Evolutionary conservation across 2,888 invertebrate species (phyloP).

Genomic region (Mechanitis messenoides): DNA sequence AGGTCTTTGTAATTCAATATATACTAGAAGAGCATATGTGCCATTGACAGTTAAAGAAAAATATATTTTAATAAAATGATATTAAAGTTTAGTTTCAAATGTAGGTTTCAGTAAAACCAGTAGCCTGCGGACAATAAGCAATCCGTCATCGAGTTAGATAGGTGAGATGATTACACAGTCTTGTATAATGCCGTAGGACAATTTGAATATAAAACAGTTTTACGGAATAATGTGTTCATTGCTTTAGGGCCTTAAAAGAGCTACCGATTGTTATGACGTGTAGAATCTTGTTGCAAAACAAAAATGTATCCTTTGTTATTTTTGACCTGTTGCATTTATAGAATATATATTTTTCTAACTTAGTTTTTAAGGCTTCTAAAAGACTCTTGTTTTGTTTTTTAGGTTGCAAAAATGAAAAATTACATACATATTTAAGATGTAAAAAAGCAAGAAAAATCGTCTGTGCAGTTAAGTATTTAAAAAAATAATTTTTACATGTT

Average conservation of each 20-base stretch:
- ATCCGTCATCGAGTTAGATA: slow-evolving; percentile 71
- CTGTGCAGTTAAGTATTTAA: no score
- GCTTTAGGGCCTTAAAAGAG: not conserved
- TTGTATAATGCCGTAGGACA: slow-evolving; percentile 52
- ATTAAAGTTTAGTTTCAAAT: slow-evolving; percentile 30
- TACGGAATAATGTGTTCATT: slow-evolving; percentile 13
- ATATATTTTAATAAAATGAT: not conserved
- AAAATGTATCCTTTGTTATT: no score
- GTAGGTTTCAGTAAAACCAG: slow-evolving; percentile 52
- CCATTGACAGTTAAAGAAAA: not conserved
- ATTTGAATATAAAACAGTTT: slow-evolving; percentile 46
- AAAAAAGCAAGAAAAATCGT: no score
- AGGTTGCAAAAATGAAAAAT: no score
- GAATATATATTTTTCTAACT: no score
- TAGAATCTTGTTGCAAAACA: not conserved
- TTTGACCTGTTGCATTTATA: no score
- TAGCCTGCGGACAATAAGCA: slow-evolving; percentile 70
- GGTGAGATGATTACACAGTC: slow-evolving; percentile 59
- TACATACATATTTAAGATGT: no score
- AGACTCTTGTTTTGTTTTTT: no score
- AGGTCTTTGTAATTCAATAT: slow-evolving; percentile 5
- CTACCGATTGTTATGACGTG: not conserved
- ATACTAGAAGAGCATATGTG: slow-evolving; percentile 5
- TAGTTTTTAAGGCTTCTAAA: no score
- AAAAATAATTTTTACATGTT: no score